Percentiles rank a stretch among this genome's conserved stretches.
Evolutionary conservation across 2,797 vertebrate species (phyloP).

Genomic region (Pempheris klunzingeri): DNA sequence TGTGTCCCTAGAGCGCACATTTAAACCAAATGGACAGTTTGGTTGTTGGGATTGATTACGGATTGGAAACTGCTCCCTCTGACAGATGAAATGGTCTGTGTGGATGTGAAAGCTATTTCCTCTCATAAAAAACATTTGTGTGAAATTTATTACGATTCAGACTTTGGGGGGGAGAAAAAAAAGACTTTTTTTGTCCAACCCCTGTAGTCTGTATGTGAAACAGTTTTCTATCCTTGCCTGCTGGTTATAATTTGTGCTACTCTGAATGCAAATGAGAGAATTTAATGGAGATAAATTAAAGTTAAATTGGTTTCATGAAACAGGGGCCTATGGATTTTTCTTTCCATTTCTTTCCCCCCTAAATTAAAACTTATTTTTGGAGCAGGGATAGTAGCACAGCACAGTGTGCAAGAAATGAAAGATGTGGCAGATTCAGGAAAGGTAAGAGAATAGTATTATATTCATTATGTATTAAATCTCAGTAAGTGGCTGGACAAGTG

Average conservation of each 20-base stretch:
- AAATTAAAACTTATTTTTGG: background rate
- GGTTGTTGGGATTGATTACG: background rate
- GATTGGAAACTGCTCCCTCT: no score
- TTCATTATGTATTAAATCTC: background rate
- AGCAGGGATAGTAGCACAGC: background rate
- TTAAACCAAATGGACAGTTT: background rate
- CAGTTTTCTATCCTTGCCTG: background rate
- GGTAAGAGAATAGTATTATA: background rate
- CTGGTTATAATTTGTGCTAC: background rate
- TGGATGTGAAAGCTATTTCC: background rate
- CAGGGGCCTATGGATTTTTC: background rate
- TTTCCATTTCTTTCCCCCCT: background rate
- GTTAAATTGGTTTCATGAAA: conserved; percentile 1
- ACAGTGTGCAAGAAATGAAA: background rate
- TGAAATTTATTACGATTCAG: background rate
- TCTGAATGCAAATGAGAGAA: background rate
- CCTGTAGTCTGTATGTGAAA: background rate
- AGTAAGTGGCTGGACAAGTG: background rate
- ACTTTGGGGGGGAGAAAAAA: no score
- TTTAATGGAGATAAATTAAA: background rate
- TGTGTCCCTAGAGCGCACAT: background rate
- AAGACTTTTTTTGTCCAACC: no score
- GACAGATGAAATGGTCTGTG: background rate
- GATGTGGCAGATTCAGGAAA: background rate
- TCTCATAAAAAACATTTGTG: background rate